Conservation (phyloP, 2,888 invertebrate species). For the Iphiclides podalirius region DNA sequence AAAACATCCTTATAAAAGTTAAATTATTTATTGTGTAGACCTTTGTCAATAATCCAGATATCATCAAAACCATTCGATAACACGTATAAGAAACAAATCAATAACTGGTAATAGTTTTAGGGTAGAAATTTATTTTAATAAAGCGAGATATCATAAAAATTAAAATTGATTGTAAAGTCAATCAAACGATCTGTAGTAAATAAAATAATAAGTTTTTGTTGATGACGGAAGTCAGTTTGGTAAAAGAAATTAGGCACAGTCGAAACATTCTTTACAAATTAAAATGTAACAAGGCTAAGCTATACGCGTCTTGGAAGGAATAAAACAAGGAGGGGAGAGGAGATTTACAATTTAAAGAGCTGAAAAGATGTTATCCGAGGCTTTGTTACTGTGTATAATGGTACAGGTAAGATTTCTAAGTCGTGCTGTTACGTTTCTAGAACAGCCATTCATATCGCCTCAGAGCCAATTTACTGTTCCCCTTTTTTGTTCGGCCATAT, state of each 20-base stretch:
- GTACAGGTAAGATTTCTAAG: conserved; percentile 42
- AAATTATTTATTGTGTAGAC: no score
- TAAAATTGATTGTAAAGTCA: conserved; percentile 10
- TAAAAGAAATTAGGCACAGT: conserved; percentile 35
- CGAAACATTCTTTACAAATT: conserved; percentile 27
- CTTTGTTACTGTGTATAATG: conserved; percentile 37
- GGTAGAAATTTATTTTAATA: no score
- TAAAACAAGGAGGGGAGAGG: conserved; percentile 30
- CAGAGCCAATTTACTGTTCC: conserved; percentile 29
- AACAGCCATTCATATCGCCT: conserved; percentile 32
- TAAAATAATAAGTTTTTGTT: conserved; percentile 19
- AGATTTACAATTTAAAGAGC: conserved; percentile 27
- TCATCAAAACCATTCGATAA: no score
- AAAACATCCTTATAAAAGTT: no score
- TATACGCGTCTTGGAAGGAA: conserved; percentile 31
- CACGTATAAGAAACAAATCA: no score
- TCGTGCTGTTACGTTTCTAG: conserved; percentile 37
- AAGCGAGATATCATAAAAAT: no score
- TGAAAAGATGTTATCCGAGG: conserved; percentile 32
- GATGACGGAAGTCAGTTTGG: conserved; percentile 25
- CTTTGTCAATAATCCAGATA: no score
- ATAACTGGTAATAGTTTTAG: no score
- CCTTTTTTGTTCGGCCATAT: conserved; percentile 18
- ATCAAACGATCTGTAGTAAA: no score
- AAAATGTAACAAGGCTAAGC: conserved; percentile 28